These are phyloP conservation scores for Pogonophryne albipinna DNA, from an alignment of 2,797 vertebrate genomes.

Conservation along the genomic window DNA sequence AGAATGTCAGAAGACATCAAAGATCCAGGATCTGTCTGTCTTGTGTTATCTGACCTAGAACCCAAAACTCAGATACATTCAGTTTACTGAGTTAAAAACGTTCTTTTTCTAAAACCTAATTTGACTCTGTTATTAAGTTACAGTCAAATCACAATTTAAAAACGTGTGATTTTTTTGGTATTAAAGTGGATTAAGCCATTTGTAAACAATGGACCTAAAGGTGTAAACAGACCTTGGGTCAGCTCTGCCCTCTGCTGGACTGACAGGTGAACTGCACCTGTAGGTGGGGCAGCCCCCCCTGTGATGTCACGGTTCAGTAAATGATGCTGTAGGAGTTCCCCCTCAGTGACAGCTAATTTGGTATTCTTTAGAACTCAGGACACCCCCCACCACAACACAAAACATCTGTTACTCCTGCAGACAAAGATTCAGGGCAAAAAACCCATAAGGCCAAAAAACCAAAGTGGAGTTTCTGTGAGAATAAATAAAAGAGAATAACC, in stretches of 20 bases:
- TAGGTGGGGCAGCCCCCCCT: not conserved
- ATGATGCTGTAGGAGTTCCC: conserved; percentile 58
- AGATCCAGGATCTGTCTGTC: too few relatives aligned
- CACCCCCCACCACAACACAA: conserved; percentile 14
- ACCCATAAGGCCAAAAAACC: not conserved
- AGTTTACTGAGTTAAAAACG: too few relatives aligned
- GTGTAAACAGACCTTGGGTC: not conserved
- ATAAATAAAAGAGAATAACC: not conserved
- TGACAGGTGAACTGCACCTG: not conserved
- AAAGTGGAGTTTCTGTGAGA: not conserved
- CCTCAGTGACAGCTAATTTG: conserved; percentile 1
- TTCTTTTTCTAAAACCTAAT: too few relatives aligned
- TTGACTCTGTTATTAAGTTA: too few relatives aligned
- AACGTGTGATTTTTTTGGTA: too few relatives aligned
- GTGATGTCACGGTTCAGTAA: conserved; percentile 28
- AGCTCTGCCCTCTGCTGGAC: conserved; percentile 49
- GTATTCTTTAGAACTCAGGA: conserved; percentile 24
- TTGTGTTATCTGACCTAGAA: too few relatives aligned
- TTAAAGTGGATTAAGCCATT: too few relatives aligned
- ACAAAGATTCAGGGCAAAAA: not conserved
- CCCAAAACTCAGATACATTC: too few relatives aligned
- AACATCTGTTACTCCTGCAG: conserved; percentile 31
- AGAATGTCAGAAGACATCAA: too few relatives aligned
- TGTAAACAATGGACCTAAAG: too few relatives aligned
- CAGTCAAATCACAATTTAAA: too few relatives aligned